Conservation (phyloP, 2,113 vertebrate genomes). For the Hipposideros armiger region DNA sequence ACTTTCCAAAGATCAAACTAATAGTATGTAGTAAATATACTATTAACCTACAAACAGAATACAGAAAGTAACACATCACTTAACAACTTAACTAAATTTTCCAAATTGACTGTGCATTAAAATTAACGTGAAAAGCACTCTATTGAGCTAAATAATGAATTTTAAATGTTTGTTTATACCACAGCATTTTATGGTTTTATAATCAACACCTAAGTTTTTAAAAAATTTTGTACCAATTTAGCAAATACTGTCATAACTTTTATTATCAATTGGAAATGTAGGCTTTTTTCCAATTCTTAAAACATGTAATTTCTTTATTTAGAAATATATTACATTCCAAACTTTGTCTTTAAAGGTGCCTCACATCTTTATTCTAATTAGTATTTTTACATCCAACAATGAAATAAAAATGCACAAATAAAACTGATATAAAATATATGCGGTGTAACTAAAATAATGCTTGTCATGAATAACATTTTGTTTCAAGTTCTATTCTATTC, state of each 20-base stretch:
- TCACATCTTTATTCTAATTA: background rate
- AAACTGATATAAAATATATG: background rate
- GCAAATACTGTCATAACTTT: background rate
- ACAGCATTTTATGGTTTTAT: background rate
- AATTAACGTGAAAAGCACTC: background rate
- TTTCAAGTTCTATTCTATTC: background rate
- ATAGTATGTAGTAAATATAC: background rate
- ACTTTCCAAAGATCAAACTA: background rate
- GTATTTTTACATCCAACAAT: background rate
- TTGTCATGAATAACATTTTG: background rate
- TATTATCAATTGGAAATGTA: background rate
- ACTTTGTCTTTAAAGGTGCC: background rate
- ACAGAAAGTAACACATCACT: background rate
- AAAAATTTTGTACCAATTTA: background rate
- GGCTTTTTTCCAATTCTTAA: background rate
- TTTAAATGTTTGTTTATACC: constrained; percentile 1
- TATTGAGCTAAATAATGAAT: background rate
- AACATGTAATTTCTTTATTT: background rate
- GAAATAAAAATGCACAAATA: background rate
- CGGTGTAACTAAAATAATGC: background rate
- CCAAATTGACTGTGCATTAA: constrained; percentile 26
- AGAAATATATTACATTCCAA: background rate
- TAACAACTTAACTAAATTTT: background rate
- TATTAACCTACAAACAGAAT: constrained; percentile 9
- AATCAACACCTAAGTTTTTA: background rate